Evolutionary conservation across 2,888 invertebrate species (phyloP), one percentile per base, ranked within the genome.

Genomic region (Mesorhabditis spiculigera): DNA sequence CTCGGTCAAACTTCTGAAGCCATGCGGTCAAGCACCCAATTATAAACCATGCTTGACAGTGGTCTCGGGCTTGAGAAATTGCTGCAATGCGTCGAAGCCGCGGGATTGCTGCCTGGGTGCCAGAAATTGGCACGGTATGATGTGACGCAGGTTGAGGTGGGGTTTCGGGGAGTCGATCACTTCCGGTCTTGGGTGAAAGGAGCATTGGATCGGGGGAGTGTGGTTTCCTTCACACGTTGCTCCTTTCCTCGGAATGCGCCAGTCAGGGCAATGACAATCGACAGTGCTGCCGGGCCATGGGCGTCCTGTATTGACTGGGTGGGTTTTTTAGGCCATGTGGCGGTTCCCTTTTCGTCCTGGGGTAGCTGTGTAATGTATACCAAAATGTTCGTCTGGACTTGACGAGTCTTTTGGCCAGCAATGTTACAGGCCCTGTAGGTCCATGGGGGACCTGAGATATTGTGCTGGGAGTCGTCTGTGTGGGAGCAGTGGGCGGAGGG

Each of bases 201-300:
- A 6, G 82, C 82, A 5, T 78, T 84, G 75, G 84, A 84, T 67
- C 69, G 76, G 4, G 84, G 4, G 75, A 78, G 66, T 84, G 84
- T 65, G 82, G 84, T 5, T 73, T 84, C 10, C 75, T 84, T n/a
- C n/a, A 62, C 75, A 77, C 66, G 82, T 84, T n/a, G 81, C 81
- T 10, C 84, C 84, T 4, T 84, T 82, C 69, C 67, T 84, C 16
- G 82, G n/a, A 83, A 66, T 84, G 84, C 65, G 84, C 84, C 4
- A 78, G 81, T 1, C 78, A 81, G 50, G 82, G 81, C 45, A 73
- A 76, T 43, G 80, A 84, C 73, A 84, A 84, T 63, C 66, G 78
- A 5, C 75, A 80, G 50, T 84, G 84, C 70, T 84, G 84, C 68
- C 68, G 73, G 62, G 72, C 78, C 6, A 68, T 78, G 42, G 78